Conservation (phyloP, 1,140 invertebrate species). For the Leptinotarsa texana region DNA sequence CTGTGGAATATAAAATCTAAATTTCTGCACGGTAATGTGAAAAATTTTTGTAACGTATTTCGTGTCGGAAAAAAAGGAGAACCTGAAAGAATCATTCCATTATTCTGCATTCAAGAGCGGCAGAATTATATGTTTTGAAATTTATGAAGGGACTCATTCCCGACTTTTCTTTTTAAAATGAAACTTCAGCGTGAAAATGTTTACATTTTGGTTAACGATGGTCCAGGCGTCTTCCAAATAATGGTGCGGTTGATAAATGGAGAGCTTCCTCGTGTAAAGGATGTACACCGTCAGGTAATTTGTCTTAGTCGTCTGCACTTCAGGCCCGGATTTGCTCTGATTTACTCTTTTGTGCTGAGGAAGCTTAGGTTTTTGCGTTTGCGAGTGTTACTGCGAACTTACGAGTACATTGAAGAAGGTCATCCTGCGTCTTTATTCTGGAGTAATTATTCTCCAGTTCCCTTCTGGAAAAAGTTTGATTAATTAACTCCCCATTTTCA, state of each 20-base stretch:
- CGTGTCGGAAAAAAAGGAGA: too few species aligned
- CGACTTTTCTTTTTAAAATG: neutral
- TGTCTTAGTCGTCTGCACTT: slow-evolving; percentile 39
- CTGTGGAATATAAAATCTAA: too few species aligned
- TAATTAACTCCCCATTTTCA: neutral
- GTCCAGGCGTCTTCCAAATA: slow-evolving; percentile 23
- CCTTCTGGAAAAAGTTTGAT: neutral
- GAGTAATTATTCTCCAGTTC: neutral
- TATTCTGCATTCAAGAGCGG: too few species aligned
- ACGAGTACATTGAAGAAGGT: neutral
- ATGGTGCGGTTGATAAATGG: slow-evolving; percentile 25
- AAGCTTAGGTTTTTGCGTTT: neutral
- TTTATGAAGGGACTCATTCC: too few species aligned
- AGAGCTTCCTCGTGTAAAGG: slow-evolving; percentile 22
- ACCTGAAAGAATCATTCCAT: too few species aligned
- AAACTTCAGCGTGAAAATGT: slow-evolving; percentile 20
- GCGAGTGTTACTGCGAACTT: neutral
- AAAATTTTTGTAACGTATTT: too few species aligned
- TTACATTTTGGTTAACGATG: slow-evolving; percentile 24
- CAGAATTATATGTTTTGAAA: too few species aligned
- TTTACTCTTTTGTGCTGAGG: slow-evolving; percentile 28
- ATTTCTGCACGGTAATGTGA: too few species aligned
- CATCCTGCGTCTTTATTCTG: neutral
- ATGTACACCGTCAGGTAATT: slow-evolving; percentile 35
- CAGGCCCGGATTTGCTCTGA: slow-evolving; percentile 37